Evolutionary conservation across 2,888 invertebrate genomes (phyloP), one percentile per base, ranked within the genome.

Genomic region (Oithona nana): DNA sequence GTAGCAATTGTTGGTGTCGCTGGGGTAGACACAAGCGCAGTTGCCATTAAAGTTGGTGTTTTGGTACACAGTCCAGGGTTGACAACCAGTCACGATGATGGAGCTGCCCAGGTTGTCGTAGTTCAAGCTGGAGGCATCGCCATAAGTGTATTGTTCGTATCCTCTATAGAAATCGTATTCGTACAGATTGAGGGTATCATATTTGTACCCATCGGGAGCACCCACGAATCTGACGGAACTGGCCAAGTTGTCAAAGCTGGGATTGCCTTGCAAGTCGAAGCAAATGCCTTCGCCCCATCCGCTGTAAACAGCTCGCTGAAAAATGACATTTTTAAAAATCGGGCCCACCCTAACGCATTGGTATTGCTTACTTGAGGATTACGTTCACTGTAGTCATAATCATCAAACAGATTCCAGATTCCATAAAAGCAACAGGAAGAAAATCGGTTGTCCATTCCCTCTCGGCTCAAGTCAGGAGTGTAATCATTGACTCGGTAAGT

Each of bases 141-240:
- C 48, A 24, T 59, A 59, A 20, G 22, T 20, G 39, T 59, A 59
- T 13, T 59, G 31, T 26, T 59, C 59, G 2, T 4, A 2, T 6
- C 59, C 59, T 16, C 6, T 11, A 16, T 26, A 59, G 22, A 22
- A 59, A 16, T 48, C 49, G 39, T 49, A 20, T 16, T 3, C 2
- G 16, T 59, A 59, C 6, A 59, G 39, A 48, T 59, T 59, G 16
- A 59, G 20, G 4, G 59, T 59, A 26, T 59, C 59, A n/a, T 30
- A 30, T 24, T 59, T 59, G 31, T 39, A 59, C 20, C 26, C 48
- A 48, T 59, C 59, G 6, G 59, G 59, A 48, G 59, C 59, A n/a
- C 59, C 59, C 3, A 49, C 39, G 28, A 24, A 59, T 48, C 59
- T 54, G 8, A 24, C 2, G 6, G 54, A 54, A 26, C 24, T 24